Evolutionary conservation across 1,140 invertebrate species (phyloP).

Genomic region (Chrysopa pallens): DNA sequence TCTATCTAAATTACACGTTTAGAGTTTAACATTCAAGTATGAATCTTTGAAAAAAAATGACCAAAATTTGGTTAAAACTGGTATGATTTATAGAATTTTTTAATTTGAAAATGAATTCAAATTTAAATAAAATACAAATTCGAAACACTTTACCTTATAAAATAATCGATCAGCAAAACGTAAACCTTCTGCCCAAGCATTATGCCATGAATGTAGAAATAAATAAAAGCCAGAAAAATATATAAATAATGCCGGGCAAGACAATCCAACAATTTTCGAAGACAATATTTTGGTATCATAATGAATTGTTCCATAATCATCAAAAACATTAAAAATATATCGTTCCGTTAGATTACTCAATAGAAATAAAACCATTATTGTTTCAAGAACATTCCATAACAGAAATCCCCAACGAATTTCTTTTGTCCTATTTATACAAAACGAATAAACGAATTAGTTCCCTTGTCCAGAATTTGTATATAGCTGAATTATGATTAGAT

Average conservation of each 20-base stretch:
- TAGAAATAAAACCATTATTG: background rate
- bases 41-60: too few species aligned
- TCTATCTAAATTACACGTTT: too few species aligned
- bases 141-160: slow-evolving; percentile 33
- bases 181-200: slow-evolving; percentile 70
- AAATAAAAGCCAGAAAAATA: slow-evolving; percentile 65
- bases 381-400: background rate
- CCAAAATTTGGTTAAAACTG: too few species aligned
- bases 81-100: too few species aligned
- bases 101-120: too few species aligned
- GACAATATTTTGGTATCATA: slow-evolving; percentile 39
- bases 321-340: background rate
- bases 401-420: background rate
- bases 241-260: slow-evolving; percentile 52
- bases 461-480: too few species aligned
- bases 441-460: too few species aligned
- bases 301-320: slow-evolving; percentile 19
- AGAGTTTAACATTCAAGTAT: too few species aligned
- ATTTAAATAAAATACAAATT: too few species aligned
- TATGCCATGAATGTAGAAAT: slow-evolving; percentile 72
- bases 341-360: background rate
- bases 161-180: slow-evolving; percentile 68
- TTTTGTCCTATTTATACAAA: background rate
- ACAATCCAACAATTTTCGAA: slow-evolving; percentile 46
- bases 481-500: too few species aligned